A percentile compares a stretch with the other conserved stretches of the same genome.
These are phyloP conservation scores for Aleiodes sp. DNA, from an alignment of 1,140 invertebrate genomes.

Conservation along the genomic window DNA sequence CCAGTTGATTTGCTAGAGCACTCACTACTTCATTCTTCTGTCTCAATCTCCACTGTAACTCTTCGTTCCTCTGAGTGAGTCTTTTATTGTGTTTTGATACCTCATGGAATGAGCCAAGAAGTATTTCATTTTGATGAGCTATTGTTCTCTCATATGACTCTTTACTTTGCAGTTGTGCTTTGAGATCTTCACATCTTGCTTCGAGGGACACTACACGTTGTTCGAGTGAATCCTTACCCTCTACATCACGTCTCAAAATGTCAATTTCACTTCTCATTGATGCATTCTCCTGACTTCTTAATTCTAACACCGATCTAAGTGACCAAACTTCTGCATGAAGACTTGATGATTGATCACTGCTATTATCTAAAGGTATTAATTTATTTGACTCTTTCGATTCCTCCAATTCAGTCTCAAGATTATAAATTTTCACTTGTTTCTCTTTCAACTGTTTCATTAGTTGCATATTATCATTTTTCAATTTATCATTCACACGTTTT, in stretches of 20 bases:
- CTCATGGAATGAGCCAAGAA: constrained; percentile 76
- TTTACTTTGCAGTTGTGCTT: constrained; percentile 72
- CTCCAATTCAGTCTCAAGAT: constrained; percentile 45
- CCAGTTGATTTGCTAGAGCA: constrained; percentile 61
- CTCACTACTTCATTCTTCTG: constrained; percentile 77
- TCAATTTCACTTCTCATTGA: constrained; percentile 74
- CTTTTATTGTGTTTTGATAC: constrained; percentile 81
- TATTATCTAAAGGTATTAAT: constrained; percentile 40
- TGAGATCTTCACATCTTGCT: constrained; percentile 75
- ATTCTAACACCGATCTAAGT: constrained; percentile 77
- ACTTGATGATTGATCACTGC: constrained; percentile 56
- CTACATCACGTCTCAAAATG: constrained; percentile 68
- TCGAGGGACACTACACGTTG: constrained; percentile 69
- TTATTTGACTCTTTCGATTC: constrained; percentile 21
- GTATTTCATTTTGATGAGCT: constrained; percentile 72
- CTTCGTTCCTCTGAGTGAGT: constrained; percentile 84
- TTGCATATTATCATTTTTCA: constrained; percentile 36
- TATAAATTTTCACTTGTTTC: constrained; percentile 35
- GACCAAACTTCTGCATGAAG: constrained; percentile 76
- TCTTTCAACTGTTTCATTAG: constrained; percentile 21
- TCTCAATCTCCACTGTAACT: constrained; percentile 84
- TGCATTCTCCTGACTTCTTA: constrained; percentile 78
- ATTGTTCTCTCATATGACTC: constrained; percentile 66
- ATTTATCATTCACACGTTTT: constrained; percentile 46
- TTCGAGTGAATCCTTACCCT: constrained; percentile 70